Conservation (phyloP, 1,140 invertebrate species). For the Drosophila subpulchrella region DNA sequence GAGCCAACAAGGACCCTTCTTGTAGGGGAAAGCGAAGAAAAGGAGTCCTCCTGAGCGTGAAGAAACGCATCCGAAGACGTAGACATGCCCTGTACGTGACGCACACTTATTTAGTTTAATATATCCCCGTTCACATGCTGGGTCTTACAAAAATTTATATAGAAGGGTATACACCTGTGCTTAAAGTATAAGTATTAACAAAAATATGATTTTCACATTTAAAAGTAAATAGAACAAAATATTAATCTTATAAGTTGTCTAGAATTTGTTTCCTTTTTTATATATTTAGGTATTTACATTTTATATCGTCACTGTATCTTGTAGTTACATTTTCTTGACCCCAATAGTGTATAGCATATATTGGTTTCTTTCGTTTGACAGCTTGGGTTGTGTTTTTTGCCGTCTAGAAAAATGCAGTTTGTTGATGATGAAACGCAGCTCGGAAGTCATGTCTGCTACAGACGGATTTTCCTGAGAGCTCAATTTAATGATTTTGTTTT, state of each 20-base stretch:
- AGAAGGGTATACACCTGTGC: background rate
- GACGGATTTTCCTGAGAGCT: conserved; percentile 1
- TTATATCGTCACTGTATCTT: no score
- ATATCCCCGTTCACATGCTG: conserved; percentile 35
- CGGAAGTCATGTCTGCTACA: conserved; percentile 4
- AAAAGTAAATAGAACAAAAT: background rate
- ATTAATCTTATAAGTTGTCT: background rate
- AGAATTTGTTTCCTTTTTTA: no score
- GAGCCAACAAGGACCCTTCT: conserved; percentile 40
- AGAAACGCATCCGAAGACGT: conserved; percentile 33
- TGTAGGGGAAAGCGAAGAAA: conserved; percentile 7
- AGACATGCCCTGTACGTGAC: conserved; percentile 58
- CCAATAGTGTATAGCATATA: background rate
- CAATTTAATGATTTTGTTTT: conserved; percentile 19
- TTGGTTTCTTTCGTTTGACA: conserved; percentile 7
- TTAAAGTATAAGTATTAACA: background rate
- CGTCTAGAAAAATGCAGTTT: conserved; percentile 1
- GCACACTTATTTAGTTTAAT: conserved; percentile 63
- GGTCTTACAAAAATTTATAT: conserved; percentile 9
- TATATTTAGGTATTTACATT: no score
- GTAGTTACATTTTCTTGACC: background rate
- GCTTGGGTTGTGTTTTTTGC: conserved; percentile 8
- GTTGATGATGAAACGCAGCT: background rate
- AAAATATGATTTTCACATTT: background rate
- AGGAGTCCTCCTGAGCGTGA: background rate